Conservation (phyloP, 1,140 invertebrate species). For the Orchesella cincta region DNA sequence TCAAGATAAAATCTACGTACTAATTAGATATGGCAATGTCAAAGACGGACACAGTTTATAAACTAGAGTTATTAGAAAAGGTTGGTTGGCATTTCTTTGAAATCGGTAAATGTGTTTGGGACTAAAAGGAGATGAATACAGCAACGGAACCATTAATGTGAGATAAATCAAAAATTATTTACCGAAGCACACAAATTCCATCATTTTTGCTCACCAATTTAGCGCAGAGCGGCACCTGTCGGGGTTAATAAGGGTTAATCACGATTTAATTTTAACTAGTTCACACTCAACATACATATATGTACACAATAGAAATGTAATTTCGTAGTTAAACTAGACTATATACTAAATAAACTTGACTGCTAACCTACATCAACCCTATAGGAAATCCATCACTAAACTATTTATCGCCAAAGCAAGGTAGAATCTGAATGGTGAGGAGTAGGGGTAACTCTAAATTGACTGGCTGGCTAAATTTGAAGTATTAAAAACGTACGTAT, state of each 20-base stretch:
- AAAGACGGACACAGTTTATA: not conserved
- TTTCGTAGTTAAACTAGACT: too few species aligned
- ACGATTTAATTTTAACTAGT: conserved; percentile 43
- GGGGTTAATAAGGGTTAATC: conserved; percentile 66
- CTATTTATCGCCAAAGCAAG: too few species aligned
- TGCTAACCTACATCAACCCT: too few species aligned
- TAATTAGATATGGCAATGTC: too few species aligned
- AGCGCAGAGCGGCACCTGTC: conserved; percentile 80
- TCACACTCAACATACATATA: not conserved
- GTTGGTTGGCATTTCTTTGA: not conserved
- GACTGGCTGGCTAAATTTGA: too few species aligned
- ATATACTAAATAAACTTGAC: too few species aligned
- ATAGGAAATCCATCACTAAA: too few species aligned
- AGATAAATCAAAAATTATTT: conserved; percentile 59
- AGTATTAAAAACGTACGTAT: too few species aligned
- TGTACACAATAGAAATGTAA: too few species aligned
- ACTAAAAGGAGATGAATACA: not conserved
- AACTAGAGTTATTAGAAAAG: not conserved
- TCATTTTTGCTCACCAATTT: conserved; percentile 82
- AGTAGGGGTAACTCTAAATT: too few species aligned
- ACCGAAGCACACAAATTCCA: conserved; percentile 89
- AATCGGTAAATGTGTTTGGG: not conserved
- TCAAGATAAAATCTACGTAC: not conserved
- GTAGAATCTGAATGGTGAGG: too few species aligned
- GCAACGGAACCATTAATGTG: conserved; percentile 47